Evolutionary conservation across 1,140 invertebrate species (phyloP).

Genomic region (Dreissena rostriformis): DNA sequence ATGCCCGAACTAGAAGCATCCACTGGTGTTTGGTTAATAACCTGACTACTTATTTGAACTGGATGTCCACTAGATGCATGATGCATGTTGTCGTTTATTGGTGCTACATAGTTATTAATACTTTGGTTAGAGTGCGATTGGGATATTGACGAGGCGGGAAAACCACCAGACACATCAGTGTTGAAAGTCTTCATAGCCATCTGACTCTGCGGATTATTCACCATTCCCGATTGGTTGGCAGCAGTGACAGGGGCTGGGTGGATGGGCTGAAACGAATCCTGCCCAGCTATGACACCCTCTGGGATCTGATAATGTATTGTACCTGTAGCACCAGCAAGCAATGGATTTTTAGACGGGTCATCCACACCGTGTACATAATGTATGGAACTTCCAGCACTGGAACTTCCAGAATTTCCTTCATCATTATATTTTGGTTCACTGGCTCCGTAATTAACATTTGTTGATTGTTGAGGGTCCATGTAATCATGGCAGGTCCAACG

Average conservation of each 20-base stretch:
- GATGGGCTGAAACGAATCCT: constrained; percentile 55
- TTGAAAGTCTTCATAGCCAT: constrained; percentile 13
- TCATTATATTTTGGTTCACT: constrained; percentile 58
- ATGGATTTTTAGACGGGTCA: constrained; percentile 75
- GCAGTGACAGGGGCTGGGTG: constrained; percentile 49
- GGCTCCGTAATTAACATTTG: constrained; percentile 51
- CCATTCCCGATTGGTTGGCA: constrained; percentile 23
- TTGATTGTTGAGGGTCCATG: constrained; percentile 87
- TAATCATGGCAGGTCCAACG: constrained; percentile 98
- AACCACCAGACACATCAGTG: constrained; percentile 15
- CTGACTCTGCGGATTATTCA: constrained; percentile 35
- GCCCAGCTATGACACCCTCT: constrained; percentile 42
- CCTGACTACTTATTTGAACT: constrained; percentile 16
- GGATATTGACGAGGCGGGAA: constrained; percentile 25
- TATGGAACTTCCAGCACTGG: constrained; percentile 76
- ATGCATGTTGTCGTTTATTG: constrained; percentile 12
- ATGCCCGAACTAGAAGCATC: constrained; percentile 13
- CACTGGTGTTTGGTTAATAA: not conserved
- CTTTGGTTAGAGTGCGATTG: constrained; percentile 58
- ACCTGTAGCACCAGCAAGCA: constrained; percentile 62
- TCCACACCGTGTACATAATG: constrained; percentile 76
- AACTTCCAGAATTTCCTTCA: constrained; percentile 72
- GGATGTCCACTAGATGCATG: constrained; percentile 26
- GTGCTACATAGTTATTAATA: constrained; percentile 46
- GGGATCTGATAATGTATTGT: constrained; percentile 35